Evolutionary conservation across 2,797 vertebrate species (phyloP).

Genomic region (Hapalemur alaotrensis): DNA sequence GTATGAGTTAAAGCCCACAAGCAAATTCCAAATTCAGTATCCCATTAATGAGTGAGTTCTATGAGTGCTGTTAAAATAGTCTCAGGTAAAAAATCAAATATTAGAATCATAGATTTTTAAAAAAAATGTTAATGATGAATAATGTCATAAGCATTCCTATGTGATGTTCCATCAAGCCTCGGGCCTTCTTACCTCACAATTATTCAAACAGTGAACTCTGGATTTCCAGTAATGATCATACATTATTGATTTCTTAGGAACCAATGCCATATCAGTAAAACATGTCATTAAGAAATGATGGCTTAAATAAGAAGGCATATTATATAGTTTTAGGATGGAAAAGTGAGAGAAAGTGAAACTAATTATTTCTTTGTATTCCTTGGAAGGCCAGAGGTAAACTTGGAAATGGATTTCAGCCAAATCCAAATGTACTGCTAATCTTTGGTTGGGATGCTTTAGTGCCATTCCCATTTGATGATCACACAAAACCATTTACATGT

Average conservation of each 20-base stretch:
- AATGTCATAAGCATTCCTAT: not conserved
- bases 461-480: not conserved
- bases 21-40: not conserved
- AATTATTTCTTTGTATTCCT: constrained; percentile 18
- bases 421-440: not conserved
- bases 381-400: not conserved
- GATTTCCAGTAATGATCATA: not conserved
- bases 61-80: not conserved
- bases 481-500: not conserved
- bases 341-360: not conserved
- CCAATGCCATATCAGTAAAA: not conserved
- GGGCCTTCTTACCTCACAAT: not conserved
- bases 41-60: not conserved
- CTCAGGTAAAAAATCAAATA: constrained; percentile 14
- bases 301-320: not conserved
- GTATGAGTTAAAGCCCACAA: not conserved
- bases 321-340: not conserved
- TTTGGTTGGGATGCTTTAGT: not conserved
- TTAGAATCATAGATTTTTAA: not conserved
- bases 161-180: not conserved
- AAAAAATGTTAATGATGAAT: not conserved
- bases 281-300: constrained; percentile 2
- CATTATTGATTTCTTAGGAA: constrained; percentile 44
- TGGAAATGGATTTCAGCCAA: not conserved
- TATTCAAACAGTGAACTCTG: not conserved